Percentiles rank a stretch among this genome's conserved stretches.
These are phyloP conservation scores for Myrmecophaga tridactyla DNA, from an alignment of 2,113 vertebrate genomes.

Conservation along the genomic window DNA sequence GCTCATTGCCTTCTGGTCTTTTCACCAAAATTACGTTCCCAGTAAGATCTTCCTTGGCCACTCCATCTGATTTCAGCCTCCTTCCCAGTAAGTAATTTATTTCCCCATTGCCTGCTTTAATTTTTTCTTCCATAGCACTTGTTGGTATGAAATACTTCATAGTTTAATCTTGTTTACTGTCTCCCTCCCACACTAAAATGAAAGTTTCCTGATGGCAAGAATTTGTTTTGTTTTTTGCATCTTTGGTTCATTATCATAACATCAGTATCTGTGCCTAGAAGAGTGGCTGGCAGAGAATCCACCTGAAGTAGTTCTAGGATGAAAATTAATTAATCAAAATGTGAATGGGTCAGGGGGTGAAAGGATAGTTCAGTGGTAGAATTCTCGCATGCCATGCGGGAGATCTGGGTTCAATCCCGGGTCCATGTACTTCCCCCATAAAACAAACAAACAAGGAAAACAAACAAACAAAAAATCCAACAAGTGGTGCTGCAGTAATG, in stretches of 20 bases:
- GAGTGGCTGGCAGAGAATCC: background rate
- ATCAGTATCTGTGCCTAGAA: background rate
- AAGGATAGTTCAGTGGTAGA: no score
- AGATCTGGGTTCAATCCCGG: no score
- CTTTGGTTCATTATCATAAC: background rate
- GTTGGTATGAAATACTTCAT: background rate
- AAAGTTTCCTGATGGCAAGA: background rate
- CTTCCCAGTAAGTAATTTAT: background rate
- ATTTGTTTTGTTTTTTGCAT: background rate
- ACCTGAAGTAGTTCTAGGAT: background rate
- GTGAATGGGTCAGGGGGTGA: no score
- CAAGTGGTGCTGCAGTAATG: no score
- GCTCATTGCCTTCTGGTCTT: background rate
- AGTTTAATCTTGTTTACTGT: background rate
- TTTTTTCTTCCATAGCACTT: background rate
- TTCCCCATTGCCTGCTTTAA: background rate
- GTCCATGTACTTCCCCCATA: no score
- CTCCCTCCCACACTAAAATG: background rate
- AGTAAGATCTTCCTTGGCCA: background rate
- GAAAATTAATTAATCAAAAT: background rate
- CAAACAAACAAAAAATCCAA: no score
- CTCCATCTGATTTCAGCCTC: background rate
- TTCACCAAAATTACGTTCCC: background rate
- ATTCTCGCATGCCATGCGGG: no score
- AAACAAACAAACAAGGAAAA: no score